phyloP scores from a whole-genome alignment of 2,113 vertebrate genomes.

The Syrmaticus mikado region DNA sequence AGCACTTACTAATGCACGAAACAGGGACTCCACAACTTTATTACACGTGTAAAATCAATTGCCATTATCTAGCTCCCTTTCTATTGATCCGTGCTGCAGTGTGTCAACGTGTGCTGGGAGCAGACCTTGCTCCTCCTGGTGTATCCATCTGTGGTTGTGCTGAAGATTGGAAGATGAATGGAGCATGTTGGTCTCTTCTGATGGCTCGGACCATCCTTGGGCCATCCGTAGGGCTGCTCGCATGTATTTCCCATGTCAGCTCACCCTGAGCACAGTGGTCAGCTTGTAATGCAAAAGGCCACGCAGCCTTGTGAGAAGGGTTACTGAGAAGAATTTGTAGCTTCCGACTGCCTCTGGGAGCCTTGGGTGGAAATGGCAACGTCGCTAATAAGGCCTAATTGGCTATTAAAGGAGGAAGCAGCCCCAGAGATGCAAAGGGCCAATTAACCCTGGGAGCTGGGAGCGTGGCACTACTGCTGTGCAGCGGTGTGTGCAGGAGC shows the following conservation, averaged over 20 bases:
- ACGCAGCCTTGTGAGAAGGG: background rate
- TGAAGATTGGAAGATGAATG: background rate
- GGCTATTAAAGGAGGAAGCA: constrained; percentile 71
- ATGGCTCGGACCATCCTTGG: background rate
- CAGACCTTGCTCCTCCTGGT: background rate
- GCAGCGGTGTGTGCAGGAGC: constrained; percentile 37
- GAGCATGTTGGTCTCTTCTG: background rate
- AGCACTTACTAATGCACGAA: background rate
- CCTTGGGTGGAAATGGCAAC: constrained; percentile 63
- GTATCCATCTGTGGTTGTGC: fast-evolving
- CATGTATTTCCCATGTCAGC: background rate
- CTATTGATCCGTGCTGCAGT: background rate
- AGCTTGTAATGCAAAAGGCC: fast-evolving
- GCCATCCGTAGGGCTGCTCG: background rate
- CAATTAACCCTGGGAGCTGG: constrained; percentile 69
- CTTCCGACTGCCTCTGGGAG: constrained; percentile 45
- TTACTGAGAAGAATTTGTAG: background rate
- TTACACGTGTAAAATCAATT: background rate
- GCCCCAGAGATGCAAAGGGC: constrained; percentile 58
- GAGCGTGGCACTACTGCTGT: background rate
- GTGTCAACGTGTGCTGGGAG: background rate
- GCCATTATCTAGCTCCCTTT: background rate
- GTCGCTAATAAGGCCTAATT: constrained; percentile 76
- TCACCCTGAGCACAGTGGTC: background rate
- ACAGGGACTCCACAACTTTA: background rate